A percentile compares a stretch with the other conserved stretches of the same genome.
These are phyloP conservation scores for Macrophya alboannulata DNA, from an alignment of 2,888 invertebrate genomes.

Conservation along the genomic window DNA sequence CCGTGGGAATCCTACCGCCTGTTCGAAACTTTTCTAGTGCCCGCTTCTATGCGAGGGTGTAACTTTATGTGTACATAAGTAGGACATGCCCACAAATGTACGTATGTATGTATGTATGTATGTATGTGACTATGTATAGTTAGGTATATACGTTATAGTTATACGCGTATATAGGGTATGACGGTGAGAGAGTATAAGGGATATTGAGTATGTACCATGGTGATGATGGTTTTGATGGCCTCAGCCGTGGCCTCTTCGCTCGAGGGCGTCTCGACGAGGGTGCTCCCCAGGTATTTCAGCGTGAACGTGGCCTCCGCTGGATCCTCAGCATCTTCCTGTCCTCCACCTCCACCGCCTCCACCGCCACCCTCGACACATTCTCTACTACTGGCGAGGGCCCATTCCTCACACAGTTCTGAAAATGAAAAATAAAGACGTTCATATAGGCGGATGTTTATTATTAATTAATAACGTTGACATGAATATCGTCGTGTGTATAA, in stretches of 20 bases:
- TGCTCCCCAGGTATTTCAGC: slow-evolving; percentile 90
- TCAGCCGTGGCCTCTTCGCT: slow-evolving; percentile 90
- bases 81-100: background rate
- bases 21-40: background rate
- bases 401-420: slow-evolving; percentile 86
- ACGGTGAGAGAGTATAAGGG: slow-evolving; percentile 3
- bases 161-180: background rate
- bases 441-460: slow-evolving; percentile 3
- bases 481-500: background rate
- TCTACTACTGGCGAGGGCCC: slow-evolving; percentile 85
- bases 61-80: slow-evolving; percentile 10
- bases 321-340: slow-evolving; percentile 73
- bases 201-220: slow-evolving; percentile 76
- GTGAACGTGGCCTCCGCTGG: slow-evolving; percentile 82
- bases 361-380: slow-evolving; percentile 82
- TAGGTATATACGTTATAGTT: background rate
- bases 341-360: slow-evolving; percentile 76
- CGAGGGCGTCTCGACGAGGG: slow-evolving; percentile 88
- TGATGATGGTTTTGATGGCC: slow-evolving; percentile 91
- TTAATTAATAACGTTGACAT: background rate
- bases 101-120: background rate
- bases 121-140: background rate
- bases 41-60: background rate
- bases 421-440: slow-evolving; percentile 67
- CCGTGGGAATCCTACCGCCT: slow-evolving; percentile 21